Conservation (phyloP, 2,888 invertebrate genomes). For the Metalampra italica region DNA sequence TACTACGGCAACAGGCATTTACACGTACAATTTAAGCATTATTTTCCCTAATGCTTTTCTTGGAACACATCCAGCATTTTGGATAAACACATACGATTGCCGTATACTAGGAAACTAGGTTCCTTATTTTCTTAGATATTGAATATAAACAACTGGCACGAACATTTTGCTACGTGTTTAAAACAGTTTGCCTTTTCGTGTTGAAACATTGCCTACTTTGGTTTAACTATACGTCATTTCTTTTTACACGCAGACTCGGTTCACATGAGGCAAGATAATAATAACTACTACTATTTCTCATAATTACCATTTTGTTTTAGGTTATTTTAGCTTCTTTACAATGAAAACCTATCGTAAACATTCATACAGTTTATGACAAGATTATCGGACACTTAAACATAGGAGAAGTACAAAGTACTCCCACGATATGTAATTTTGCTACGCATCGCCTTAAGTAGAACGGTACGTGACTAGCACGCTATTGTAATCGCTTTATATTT, state of each 20-base stretch:
- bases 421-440: not conserved
- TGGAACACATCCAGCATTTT: slow-evolving; percentile 4
- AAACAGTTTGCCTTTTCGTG: not conserved
- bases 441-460: slow-evolving; percentile 13
- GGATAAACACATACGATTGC: not conserved
- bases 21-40: slow-evolving; percentile 1
- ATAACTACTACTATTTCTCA: too few relatives aligned
- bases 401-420: not conserved
- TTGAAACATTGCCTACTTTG: not conserved
- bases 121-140: not conserved
- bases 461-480: slow-evolving; percentile 13
- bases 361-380: too few relatives aligned
- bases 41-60: slow-evolving; percentile 7
- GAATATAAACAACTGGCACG: not conserved
- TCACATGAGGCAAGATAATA: too few relatives aligned
- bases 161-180: not conserved
- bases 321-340: too few relatives aligned
- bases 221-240: not conserved
- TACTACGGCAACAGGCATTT: not conserved
- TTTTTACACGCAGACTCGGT: too few relatives aligned
- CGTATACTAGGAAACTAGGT: not conserved
- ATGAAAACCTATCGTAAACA: too few relatives aligned
- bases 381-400: too few relatives aligned
- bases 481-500: slow-evolving; percentile 15
- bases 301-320: too few relatives aligned